phyloP scores from a whole-genome alignment of 2,888 invertebrate species.

The Lasioglossum oenotherae region DNA sequence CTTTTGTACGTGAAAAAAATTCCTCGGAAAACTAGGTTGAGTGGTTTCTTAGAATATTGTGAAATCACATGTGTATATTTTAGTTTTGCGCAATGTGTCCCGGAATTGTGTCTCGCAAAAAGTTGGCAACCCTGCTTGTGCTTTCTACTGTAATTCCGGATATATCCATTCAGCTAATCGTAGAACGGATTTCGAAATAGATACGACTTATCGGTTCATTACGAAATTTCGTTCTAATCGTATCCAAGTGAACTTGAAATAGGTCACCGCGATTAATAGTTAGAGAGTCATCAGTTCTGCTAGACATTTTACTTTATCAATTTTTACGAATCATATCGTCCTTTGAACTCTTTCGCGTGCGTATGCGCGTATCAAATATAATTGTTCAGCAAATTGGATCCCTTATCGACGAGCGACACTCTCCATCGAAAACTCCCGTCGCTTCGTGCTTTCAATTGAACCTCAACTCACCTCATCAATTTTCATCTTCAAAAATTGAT shows the following conservation, averaged over 20 bases:
- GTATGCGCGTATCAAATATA: conserved; percentile 64
- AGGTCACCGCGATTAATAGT: background rate
- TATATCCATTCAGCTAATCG: background rate
- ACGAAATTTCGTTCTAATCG: background rate
- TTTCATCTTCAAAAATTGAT: conserved; percentile 32
- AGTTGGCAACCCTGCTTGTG: too few relatives aligned
- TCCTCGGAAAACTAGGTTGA: too few relatives aligned
- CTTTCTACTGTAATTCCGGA: conserved; percentile 24
- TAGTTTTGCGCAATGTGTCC: too few relatives aligned
- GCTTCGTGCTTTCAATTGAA: conserved; percentile 66
- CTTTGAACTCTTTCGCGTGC: background rate
- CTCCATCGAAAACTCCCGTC: conserved; percentile 44
- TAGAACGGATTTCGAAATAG: background rate
- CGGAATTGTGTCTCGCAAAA: too few relatives aligned
- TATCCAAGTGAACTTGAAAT: background rate
- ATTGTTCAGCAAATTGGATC: conserved; percentile 72
- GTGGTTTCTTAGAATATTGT: too few relatives aligned
- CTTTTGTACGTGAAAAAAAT: too few relatives aligned
- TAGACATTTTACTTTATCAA: background rate
- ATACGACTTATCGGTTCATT: background rate
- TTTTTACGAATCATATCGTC: background rate
- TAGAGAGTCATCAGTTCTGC: too few relatives aligned
- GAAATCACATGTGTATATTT: too few relatives aligned
- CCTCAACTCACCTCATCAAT: conserved; percentile 42
- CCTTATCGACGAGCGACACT: conserved; percentile 72